phyloP scores from a whole-genome alignment of 2,888 invertebrate genomes.

The Sicus ferrugineus region DNA sequence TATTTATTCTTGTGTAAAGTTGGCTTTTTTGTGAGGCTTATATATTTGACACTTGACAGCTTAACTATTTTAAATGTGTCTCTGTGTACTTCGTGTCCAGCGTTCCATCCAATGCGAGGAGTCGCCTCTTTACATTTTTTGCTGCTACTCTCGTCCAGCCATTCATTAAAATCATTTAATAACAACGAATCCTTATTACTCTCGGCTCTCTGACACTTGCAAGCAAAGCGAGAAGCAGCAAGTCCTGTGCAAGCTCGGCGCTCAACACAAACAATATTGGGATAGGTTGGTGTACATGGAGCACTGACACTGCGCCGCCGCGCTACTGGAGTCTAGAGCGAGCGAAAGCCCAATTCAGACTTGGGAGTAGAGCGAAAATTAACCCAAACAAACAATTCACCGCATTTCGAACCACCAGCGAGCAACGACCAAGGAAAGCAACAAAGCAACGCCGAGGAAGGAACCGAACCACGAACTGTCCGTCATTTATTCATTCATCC shows the following conservation, averaged over 20 bases:
- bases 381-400: slow-evolving; percentile 30
- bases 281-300: slow-evolving; percentile 34
- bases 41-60: no score
- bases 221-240: background rate
- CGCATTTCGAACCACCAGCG: background rate
- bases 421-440: background rate
- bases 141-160: background rate
- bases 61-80: background rate
- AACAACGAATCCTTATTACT: background rate
- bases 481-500: background rate
- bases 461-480: background rate
- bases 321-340: background rate
- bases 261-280: slow-evolving; percentile 34
- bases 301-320: slow-evolving; percentile 1
- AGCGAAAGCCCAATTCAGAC: background rate
- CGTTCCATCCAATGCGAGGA: background rate
- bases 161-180: slow-evolving; percentile 16
- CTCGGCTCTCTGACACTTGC: background rate
- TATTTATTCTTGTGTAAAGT: no score
- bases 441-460: background rate
- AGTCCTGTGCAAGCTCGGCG: background rate
- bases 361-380: background rate
- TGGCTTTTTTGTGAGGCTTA: no score
- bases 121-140: background rate
- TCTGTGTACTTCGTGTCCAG: background rate